Percentiles rank a stretch among this genome's conserved stretches.
Conservation (phyloP, 2,797 vertebrate species). For the Dendrocincla fuliginosa region DNA sequence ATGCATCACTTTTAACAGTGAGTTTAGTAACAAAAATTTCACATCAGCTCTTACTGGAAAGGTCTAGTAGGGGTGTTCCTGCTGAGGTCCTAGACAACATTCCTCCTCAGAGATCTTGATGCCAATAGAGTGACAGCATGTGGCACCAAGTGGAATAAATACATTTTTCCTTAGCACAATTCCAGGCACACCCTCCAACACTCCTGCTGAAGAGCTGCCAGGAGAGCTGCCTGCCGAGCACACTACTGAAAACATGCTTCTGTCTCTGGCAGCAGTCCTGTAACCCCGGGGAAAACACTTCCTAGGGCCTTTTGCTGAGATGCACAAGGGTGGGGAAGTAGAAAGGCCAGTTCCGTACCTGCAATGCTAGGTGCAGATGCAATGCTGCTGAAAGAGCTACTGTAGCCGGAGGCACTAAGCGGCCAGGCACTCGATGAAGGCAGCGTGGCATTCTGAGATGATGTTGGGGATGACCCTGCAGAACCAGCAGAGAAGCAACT, state of each 20-base stretch:
- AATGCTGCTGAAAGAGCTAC: constrained; percentile 88
- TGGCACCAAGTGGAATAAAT: not conserved
- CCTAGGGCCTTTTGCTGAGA: constrained; percentile 24
- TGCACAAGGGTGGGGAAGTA: constrained; percentile 29
- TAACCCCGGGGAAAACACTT: not conserved
- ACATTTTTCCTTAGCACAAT: not conserved
- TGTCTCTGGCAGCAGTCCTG: not conserved
- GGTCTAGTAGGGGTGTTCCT: not conserved
- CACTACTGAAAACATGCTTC: not conserved
- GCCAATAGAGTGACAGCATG: not conserved
- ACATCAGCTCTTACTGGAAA: not conserved
- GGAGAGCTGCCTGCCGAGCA: not conserved
- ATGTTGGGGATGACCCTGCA: constrained; percentile 84
- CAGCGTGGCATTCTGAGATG: constrained; percentile 88
- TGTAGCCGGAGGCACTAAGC: constrained; percentile 86
- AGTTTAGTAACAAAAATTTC: not conserved
- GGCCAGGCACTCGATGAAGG: constrained; percentile 92
- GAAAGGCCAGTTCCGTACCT: constrained; percentile 79
- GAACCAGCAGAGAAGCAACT: constrained; percentile 74
- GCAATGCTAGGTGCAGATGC: constrained; percentile 84
- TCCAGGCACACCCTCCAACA: not conserved
- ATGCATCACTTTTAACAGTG: not conserved
- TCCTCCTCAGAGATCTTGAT: not conserved
- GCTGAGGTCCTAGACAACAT: not conserved
- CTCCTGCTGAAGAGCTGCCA: not conserved